Evolutionary conservation across 1,140 invertebrate genomes (phyloP), one percentile per base, ranked within the genome.

Genomic region (Atta colombica): DNA sequence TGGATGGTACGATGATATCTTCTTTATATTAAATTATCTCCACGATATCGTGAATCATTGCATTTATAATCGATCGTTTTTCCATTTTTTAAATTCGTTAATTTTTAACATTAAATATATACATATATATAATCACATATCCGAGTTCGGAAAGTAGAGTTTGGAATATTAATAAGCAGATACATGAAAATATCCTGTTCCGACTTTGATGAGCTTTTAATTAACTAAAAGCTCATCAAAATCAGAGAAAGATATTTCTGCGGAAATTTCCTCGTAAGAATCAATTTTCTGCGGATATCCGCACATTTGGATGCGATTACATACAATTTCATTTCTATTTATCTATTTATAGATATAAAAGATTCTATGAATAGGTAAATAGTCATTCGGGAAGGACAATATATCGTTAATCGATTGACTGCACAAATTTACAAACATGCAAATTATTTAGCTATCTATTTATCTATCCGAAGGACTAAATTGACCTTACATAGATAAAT

Each of bases 401-500:
- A 14, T 75, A 60, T 60, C 35, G 35, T 58, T 45, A 75, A 61
- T 75, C 72, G 55, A 75, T 61, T 14, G 14, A 39, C 12, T 60
- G 35, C 31, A 7, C 53, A 60, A 75, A 75, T 75, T 60, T 39
- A 25, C 55, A 60, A 75, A 60, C 55, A 25, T 5, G 51, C 39
- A 60, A 75, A 75, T 75, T 60, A 75, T 75, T 60, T 39, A 75
- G 6, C 31, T 7, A 21, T 39, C 28, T 4, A 75, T 58, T 60
- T 39, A 35, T 74, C 71, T 74, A 55, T 74, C 12, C 6, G 3
- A 39, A 75, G 14, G 55, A 35, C n/a, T 12, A 75, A 75, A 45
- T 61, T 75, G 14, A 75, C 55, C 31, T 75, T 75, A 69, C 31
- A 60, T 45, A 60, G 31, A 60, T 61, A 75, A 75, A 75, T 75